These are phyloP conservation scores for Meandrina meandrites DNA, from an alignment of 92 coral and sea anemone species.

Conservation along the genomic window DNA sequence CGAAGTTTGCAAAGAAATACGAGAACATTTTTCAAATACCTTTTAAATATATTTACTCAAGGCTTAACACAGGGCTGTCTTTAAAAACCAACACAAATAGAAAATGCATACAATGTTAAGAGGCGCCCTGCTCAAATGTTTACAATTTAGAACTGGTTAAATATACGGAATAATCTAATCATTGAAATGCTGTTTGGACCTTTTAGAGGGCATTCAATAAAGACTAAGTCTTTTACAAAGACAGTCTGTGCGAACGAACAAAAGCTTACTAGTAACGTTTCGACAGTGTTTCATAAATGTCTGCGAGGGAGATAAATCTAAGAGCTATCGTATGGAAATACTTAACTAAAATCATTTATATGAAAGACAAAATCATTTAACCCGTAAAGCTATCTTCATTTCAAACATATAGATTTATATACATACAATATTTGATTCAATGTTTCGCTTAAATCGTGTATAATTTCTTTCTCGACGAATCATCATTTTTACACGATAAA, in stretches of 20 bases:
- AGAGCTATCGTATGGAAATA: not conserved
- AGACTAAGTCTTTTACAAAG: slow-evolving; percentile 6
- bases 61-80: slow-evolving; percentile 21
- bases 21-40: slow-evolving; percentile 28
- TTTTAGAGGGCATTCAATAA: slow-evolving; percentile 19
- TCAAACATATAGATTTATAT: not conserved
- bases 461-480: slow-evolving; percentile 27
- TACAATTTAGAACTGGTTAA: slow-evolving; percentile 32
- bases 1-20: slow-evolving; percentile 12
- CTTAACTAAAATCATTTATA: slow-evolving; percentile 14
- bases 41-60: slow-evolving; percentile 36
- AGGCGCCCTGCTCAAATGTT: slow-evolving; percentile 34
- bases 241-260: not conserved
- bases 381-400: not conserved
- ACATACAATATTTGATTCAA: slow-evolving; percentile 27
- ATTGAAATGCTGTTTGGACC: slow-evolving; percentile 18
- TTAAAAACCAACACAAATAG: slow-evolving; percentile 17
- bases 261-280: not conserved
- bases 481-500: slow-evolving; percentile 29
- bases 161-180: slow-evolving; percentile 28
- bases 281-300: not conserved
- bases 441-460: slow-evolving; percentile 12
- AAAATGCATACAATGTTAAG: slow-evolving; percentile 41
- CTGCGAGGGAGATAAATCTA: not conserved
- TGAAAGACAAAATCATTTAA: no score